Base-by-base conservation (phyloP, 2,797 vertebrate genomes). In the Myotis planiceps region DNA sequence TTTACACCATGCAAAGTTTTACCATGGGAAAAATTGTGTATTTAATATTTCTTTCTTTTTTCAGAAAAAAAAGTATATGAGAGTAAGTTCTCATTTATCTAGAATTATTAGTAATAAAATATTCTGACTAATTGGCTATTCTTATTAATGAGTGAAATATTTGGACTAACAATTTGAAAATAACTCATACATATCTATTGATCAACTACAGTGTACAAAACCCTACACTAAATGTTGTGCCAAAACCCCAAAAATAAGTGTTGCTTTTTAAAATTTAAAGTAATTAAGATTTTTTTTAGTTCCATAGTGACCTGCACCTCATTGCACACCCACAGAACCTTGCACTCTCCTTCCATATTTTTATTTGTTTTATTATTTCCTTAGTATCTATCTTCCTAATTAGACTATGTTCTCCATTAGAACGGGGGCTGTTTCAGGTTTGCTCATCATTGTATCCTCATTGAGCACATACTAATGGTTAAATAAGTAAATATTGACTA, bases 111-210 rank as follows among this genome's bases (percentile, higher is more conserved):
- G 13, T 23, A 89, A 53, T 72, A 81, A 29, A 37, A 10, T 69
- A 68, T 88, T 55, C 42, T 86, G 8, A 32, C 21, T 27, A 74
- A 78, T 27, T 84, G 25, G 10, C 4, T 51, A n/a, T 58, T 88
- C 53, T 92, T 32, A 25, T 78, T 95, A 86, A n/a, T 88, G 34
- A 95, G 45, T 86, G 23, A 82, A 91, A 71, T 79, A 72, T 47
- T 45, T 79, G 2, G 5, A 76, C 47, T 88, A 55, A 15, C 39
- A n/a, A 42, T 83, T 92, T 94, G 9, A 71, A 75, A 94, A 92
- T 82, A 86, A 71, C 3, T 83, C 3, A 45, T 49, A 58, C n/a
- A 18, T 55, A 80, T 29, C 27, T 80, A 55, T 63, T 82, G 55
- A 75, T 85, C 72, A 65, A n/a, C 74, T 78, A 19, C n/a, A 85